Base-by-base conservation (phyloP, 2,888 invertebrate genomes). In the Acanthosepion esculentum region DNA sequence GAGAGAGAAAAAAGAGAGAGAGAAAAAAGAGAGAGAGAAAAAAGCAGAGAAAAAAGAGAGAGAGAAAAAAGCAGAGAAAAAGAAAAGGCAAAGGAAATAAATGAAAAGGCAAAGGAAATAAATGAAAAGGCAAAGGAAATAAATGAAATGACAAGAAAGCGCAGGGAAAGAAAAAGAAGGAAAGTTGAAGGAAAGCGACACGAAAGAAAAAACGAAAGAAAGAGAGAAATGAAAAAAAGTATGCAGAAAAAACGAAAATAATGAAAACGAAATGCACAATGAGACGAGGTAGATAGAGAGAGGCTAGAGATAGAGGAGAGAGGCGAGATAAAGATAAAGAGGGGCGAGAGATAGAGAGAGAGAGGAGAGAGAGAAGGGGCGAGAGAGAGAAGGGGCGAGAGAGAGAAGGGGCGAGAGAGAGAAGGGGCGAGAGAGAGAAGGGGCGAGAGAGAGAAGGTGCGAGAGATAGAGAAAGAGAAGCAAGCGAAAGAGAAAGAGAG, bases 321-420 rank as follows among this genome's bases (percentile, higher is more conserved):
- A 8, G 5, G 26, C 29, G 26, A 0, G 0, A n/a, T n/a, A n/a
- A n/a, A n/a, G n/a, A n/a, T n/a, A n/a, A n/a, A n/a, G n/a, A n/a
- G 78, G n/a, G 0, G 10, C 0, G 78, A 29, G 78, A n/a, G 15
- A 12, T n/a, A 78, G 78, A n/a, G 29, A n/a, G 8, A n/a, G n/a
- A 12, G 18, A 8, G 5, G 26, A 29, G 26, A 0, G 0, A n/a
- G n/a, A n/a, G n/a, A n/a, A 7, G 0, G 29, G 23, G 23, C 4
- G 8, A 5, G 5, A 26, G 8, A 29, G 26, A 29, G 26, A 29
- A 8, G 64, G 26, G 5, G 8, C 8, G 0, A 0, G 8, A 8
- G 26, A 8, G 8, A 8, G 6, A n/a, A n/a, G n/a, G n/a, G n/a
- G n/a, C n/a, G n/a, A 8, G 64, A 26, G 64, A 26, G 26, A 26